Conservation (phyloP, 2,113 vertebrate species). For the Takifugu flavidus region DNA sequence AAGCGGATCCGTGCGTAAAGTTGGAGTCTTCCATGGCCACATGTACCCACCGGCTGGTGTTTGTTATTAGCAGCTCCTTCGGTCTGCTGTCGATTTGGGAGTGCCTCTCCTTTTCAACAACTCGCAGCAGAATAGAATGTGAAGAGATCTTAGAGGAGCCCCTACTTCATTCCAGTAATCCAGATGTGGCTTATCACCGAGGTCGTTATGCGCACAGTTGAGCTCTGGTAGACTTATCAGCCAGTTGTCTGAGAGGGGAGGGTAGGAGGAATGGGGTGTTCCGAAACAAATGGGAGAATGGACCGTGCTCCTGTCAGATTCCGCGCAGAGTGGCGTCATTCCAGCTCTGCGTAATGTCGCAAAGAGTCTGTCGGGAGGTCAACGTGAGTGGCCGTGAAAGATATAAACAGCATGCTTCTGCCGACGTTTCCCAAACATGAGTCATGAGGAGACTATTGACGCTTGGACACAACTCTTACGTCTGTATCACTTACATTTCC, state of each 20-base stretch:
- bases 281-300: background rate
- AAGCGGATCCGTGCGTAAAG: conserved; percentile 45
- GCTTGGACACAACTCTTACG: too few relatives aligned
- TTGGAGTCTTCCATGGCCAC: conserved; percentile 31
- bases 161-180: conserved; percentile 21
- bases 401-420: background rate
- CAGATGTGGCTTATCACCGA: background rate
- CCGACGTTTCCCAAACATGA: conserved; percentile 5
- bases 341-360: background rate
- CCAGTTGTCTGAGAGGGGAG: background rate
- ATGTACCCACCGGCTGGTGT: conserved; percentile 4
- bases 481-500: too few relatives aligned
- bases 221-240: conserved; percentile 1
- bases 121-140: background rate
- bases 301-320: background rate
- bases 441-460: background rate
- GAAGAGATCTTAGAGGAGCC: conserved; percentile 9
- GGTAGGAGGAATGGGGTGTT: background rate
- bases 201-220: conserved; percentile 1
- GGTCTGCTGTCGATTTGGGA: conserved; percentile 5
- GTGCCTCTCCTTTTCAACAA: conserved; percentile 16
- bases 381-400: background rate
- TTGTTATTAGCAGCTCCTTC: background rate
- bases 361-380: background rate
- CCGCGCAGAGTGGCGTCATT: conserved; percentile 19